These are phyloP conservation scores for Zaprionus lachaisei DNA, from an alignment of 1,140 invertebrate species.

Conservation along the genomic window DNA sequence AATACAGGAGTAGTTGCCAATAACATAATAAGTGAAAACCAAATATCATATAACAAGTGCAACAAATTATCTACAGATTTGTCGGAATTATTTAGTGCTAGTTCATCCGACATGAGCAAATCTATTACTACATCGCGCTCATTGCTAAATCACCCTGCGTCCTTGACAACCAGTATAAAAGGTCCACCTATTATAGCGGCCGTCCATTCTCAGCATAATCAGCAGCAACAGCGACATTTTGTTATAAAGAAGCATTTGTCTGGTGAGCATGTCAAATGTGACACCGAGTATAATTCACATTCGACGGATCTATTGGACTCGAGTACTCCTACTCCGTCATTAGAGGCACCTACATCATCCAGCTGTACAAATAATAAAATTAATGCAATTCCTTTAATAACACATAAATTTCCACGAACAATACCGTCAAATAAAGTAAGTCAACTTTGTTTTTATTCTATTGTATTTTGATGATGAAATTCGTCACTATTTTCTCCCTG, in stretches of 20 bases:
- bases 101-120: background rate
- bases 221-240: background rate
- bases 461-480: too few relatives aligned
- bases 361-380: background rate
- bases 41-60: background rate
- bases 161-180: background rate
- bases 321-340: background rate
- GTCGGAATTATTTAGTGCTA: background rate
- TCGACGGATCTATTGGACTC: background rate
- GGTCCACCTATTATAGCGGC: background rate
- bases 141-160: background rate
- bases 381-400: background rate
- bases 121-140: background rate
- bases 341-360: background rate
- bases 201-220: background rate
- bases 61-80: background rate
- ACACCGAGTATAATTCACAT: background rate
- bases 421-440: conserved; percentile 1
- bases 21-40: background rate
- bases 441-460: background rate
- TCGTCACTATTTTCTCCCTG: too few relatives aligned
- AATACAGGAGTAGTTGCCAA: background rate
- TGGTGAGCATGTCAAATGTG: background rate
- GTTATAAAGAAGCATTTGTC: background rate
- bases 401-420: background rate